These are phyloP conservation scores for Dicyrtoma fusca DNA, from an alignment of 2,888 invertebrate species.

Conservation along the genomic window DNA sequence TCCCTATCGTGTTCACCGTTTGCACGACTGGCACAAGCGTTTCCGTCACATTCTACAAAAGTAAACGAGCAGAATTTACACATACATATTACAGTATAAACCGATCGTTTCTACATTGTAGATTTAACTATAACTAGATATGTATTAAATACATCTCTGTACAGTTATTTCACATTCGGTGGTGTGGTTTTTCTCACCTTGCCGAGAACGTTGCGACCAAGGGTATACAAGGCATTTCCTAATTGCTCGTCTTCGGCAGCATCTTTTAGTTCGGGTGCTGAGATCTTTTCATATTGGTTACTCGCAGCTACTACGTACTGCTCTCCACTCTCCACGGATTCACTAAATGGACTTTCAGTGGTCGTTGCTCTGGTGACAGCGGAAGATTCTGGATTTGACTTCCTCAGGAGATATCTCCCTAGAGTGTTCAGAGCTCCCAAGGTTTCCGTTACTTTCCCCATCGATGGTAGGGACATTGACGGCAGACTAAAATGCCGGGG, in stretches of 20 bases:
- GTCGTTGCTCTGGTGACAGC: not conserved
- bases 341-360: not conserved
- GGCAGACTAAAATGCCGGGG: conserved; percentile 49
- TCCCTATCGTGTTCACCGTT: conserved; percentile 56
- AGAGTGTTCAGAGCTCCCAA: conserved; percentile 82
- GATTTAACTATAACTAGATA: no score
- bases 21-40: conserved; percentile 74
- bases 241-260: conserved; percentile 63
- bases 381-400: conserved; percentile 64
- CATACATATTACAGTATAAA: no score
- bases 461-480: conserved; percentile 51
- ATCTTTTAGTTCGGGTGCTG: conserved; percentile 39
- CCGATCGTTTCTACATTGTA: no score
- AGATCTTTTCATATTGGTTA: conserved; percentile 27
- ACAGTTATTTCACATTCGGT: no score
- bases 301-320: conserved; percentile 24
- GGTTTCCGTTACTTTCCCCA: conserved; percentile 62
- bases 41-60: conserved; percentile 73
- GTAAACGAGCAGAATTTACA: no score
- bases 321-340: conserved; percentile 19
- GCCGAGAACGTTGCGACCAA: conserved; percentile 78
- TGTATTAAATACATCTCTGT: no score
- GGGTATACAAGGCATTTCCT: conserved; percentile 75
- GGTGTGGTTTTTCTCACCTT: conserved; percentile 43
- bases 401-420: conserved; percentile 81